Base-by-base conservation (phyloP, 64 coral and sea anemone species). In the Pocillopora verrucosa region DNA sequence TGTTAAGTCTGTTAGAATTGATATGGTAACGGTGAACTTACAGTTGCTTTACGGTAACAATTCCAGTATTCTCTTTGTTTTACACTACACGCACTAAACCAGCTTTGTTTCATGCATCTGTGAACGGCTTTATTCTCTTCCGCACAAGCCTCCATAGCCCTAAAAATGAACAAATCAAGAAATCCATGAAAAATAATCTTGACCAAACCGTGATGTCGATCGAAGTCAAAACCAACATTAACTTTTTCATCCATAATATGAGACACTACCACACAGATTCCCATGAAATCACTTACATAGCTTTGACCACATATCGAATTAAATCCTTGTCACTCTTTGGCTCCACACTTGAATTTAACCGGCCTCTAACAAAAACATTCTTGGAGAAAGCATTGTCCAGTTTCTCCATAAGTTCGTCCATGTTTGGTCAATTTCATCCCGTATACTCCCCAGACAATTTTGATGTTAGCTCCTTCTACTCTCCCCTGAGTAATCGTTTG, bases 101-200 rank as follows among this genome's bases (percentile, higher is more conserved):
- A 94, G 64, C 93, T 94, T 75, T 34, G 75, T 61, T 91, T 83
- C 73, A 87, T 91, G 59, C 93, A 94, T 51, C 91, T 70, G 4
- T 88, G 67, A 22, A 94, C 69, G 20, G 85, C 77, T 16, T 56
- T 78, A 70, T 94, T 73, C 38, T 81, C 57, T 9, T 79, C 56
- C 38, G 75, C 76, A 75, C 93, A 94, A 45, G 89, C 93, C 65
- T 90, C 93, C 34, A 94, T 36, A 37, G 93, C 88, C 61, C 93
- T 94, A 38, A 2, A 83, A 38, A 56, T 51, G 7, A 3, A 51
- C 41, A 7, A 51, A 74, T 51, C 15, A 89, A 62, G 16, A 63
- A 76, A 78, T 64, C 10, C 37, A 41, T 34, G 38, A 51, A 16
- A 34, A 69, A 24, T 16, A 11, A 41, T 34, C 26, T 38, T 22